Evolutionary conservation across 2,888 invertebrate species (phyloP).

Genomic region (Nephrocerus scutellatus): DNA sequence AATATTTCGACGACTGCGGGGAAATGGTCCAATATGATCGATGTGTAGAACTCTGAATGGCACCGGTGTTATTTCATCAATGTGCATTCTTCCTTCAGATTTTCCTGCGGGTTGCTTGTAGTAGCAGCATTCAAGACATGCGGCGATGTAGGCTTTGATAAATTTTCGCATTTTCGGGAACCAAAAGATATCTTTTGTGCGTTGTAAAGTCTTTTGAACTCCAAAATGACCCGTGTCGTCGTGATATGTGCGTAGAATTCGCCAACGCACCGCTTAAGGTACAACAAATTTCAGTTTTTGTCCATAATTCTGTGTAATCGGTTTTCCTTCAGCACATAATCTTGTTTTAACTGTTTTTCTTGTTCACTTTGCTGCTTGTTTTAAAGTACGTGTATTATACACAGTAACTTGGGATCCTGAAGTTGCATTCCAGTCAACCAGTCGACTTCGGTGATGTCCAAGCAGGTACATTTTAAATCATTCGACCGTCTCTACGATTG

Average conservation of each 20-base stretch:
- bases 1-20: conserved; percentile 3
- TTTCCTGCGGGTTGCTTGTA: conserved; percentile 10
- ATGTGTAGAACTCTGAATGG: conserved; percentile 21
- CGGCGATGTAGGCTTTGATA: conserved; percentile 15
- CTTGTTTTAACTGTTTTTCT: conserved; percentile 13
- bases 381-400: conserved; percentile 13
- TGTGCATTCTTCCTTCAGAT: conserved; percentile 13
- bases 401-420: conserved; percentile 13
- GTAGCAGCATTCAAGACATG: conserved; percentile 18
- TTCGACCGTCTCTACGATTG: no score
- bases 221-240: conserved; percentile 21
- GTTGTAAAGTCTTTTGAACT: conserved; percentile 20
- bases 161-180: conserved; percentile 20
- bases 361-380: conserved; percentile 11
- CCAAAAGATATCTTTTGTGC: conserved; percentile 17
- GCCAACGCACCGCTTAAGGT: conserved; percentile 17
- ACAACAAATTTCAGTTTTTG: conserved; percentile 13
- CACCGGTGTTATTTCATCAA: conserved; percentile 11
- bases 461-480: no score
- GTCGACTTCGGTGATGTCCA: no score
- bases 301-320: conserved; percentile 11
- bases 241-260: conserved; percentile 18
- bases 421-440: conserved; percentile 22
- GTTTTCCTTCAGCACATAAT: conserved; percentile 15
- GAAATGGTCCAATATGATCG: conserved; percentile 21